A percentile compares a stretch with the other conserved stretches of the same genome.
phyloP scores from a whole-genome alignment of 2,113 vertebrate species.

The Crotalus tigris region DNA sequence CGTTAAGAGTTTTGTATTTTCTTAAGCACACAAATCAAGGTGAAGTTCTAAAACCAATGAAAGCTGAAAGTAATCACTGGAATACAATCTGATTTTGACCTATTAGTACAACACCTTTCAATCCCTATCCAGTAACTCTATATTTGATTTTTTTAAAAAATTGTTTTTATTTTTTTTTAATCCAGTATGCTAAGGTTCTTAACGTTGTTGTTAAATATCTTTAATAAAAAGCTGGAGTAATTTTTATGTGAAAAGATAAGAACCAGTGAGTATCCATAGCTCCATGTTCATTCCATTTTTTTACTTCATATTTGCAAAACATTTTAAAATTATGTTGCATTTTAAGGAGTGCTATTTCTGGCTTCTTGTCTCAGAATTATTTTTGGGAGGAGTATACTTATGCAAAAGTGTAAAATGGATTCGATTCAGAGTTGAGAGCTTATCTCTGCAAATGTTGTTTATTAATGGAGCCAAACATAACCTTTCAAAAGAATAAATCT shows the following conservation, averaged over 20 bases:
- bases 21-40: neutral
- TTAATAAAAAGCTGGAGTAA: conserved; percentile 89
- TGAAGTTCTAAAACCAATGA: conserved; percentile 18
- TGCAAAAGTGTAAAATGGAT: conserved; percentile 58
- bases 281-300: conserved; percentile 85
- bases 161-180: conserved; percentile 32
- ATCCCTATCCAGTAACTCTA: conserved; percentile 33
- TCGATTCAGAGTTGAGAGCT: conserved; percentile 72
- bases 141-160: conserved; percentile 46
- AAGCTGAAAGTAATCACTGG: conserved; percentile 10
- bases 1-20: neutral
- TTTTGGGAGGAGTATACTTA: conserved; percentile 57
- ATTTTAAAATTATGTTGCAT: conserved; percentile 75
- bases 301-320: conserved; percentile 73
- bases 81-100: conserved; percentile 38
- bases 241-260: conserved; percentile 84
- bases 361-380: conserved; percentile 63
- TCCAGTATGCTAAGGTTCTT: conserved; percentile 61
- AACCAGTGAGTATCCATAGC: conserved; percentile 94
- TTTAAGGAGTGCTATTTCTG: conserved; percentile 69
- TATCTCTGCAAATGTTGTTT: conserved; percentile 43
- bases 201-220: conserved; percentile 80
- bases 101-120: conserved; percentile 36
- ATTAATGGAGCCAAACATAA: neutral
- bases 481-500: neutral